Evolutionary conservation across 1,140 invertebrate genomes (phyloP), one percentile per base, ranked within the genome.

Genomic region (Oedothorax gibbosus): DNA sequence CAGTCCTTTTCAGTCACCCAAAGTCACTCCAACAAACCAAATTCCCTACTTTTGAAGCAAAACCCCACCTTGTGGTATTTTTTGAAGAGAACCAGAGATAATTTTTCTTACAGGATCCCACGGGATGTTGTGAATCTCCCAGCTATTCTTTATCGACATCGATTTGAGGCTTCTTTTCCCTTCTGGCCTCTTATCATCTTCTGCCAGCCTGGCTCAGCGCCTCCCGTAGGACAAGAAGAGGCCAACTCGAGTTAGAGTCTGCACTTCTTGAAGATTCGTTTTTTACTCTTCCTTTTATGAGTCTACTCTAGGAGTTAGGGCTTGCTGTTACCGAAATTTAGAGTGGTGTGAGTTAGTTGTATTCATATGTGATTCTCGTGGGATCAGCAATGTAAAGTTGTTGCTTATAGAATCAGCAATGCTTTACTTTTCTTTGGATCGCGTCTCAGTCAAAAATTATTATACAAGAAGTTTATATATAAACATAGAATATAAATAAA

Each of bases 31-130:
- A 11, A 62, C 14, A 62, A 18, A 62, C 14, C 18, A 15, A 62
- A 62, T 62, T 62, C 18, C 18, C 5, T 62, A 7, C 18, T 62
- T 62, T 15, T 62, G 60, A 35, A 35, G 35, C 35, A 71, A 71
- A 18, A 71, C 72, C 57, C 64, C 35, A 71, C 68, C 80, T 82
- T 73, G 80, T 73, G 56, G 56, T 82, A 54, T n/a, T 73, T 35
- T 73, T 82, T 64, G 80, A 64, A 82, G 69, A 49, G 73, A 20
- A 20, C 57, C 50, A 51, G 51, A 82, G 57, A 69, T 65, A 65
- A 82, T 82, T 54, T 82, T 82, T 82, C 80, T 82, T 73, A 64
- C 49, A 71, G 80, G 64, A 82, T 71, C 69, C 69, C 80, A 56
- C 14, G 69, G 69, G 80, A 56, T 69, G 15, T 35, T 21, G 62